These are phyloP conservation scores for Virgularia gustaviana DNA, from an alignment of 92 coral and sea anemone species.

Conservation along the genomic window DNA sequence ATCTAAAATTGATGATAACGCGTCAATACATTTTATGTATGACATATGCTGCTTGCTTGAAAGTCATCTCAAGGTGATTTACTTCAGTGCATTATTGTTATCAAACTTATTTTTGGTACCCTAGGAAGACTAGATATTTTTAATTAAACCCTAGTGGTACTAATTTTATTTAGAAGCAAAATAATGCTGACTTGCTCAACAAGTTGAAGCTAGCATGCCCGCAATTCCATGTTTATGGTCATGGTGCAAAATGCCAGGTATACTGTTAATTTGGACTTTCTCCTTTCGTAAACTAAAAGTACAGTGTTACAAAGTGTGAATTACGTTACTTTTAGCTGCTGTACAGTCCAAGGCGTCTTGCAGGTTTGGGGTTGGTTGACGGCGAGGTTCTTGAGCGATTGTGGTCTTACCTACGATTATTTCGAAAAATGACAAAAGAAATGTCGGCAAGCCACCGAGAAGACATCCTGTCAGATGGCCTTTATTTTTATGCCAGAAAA, in stretches of 20 bases:
- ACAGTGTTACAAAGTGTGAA: background rate
- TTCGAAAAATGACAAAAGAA: slow-evolving; percentile 60
- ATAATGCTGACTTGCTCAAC: slow-evolving; percentile 37
- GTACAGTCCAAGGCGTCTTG: slow-evolving; percentile 57
- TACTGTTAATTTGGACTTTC: background rate
- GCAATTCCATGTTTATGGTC: slow-evolving; percentile 64
- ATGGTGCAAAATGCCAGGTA: slow-evolving; percentile 66
- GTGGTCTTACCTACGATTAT: slow-evolving; percentile 58
- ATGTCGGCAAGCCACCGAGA: slow-evolving; percentile 59
- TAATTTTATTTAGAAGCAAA: slow-evolving; percentile 53
- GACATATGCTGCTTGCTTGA: slow-evolving; percentile 55
- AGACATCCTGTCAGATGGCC: slow-evolving; percentile 57
- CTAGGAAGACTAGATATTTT: no score
- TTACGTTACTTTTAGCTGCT: slow-evolving; percentile 28
- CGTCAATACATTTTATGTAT: slow-evolving; percentile 48
- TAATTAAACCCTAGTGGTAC: slow-evolving; percentile 10
- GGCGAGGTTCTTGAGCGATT: slow-evolving; percentile 59
- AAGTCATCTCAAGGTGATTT: slow-evolving; percentile 45
- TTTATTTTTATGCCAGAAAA: slow-evolving; percentile 49
- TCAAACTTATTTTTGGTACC: background rate
- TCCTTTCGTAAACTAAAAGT: slow-evolving; percentile 5
- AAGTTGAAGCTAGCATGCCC: slow-evolving; percentile 57
- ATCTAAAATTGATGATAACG: background rate
- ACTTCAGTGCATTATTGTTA: background rate
- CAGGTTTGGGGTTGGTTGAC: slow-evolving; percentile 62